Evolutionary conservation across 2,113 vertebrate genomes (phyloP).

Genomic region (Phasianus colchicus): DNA sequence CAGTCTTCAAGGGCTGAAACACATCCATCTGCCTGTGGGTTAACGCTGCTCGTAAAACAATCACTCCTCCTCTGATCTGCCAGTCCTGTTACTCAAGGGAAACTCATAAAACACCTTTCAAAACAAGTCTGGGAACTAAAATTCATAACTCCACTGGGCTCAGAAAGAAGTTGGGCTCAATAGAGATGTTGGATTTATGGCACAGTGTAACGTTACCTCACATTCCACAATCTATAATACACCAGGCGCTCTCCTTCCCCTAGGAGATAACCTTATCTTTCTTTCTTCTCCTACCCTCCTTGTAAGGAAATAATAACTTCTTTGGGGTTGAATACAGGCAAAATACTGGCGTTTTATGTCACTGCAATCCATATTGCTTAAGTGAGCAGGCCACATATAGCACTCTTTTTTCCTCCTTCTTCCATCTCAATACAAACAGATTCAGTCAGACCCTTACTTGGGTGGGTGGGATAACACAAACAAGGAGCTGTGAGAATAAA

Average conservation of each 20-base stretch:
- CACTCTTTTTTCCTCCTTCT: neutral
- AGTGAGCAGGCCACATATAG: neutral
- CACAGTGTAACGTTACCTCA: neutral
- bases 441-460: neutral
- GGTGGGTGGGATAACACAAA: neutral
- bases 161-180: neutral
- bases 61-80: neutral
- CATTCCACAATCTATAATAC: neutral
- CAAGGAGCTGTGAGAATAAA: neutral
- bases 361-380: neutral
- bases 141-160: constrained; percentile 34
- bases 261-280: neutral
- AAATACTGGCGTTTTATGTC: constrained; percentile 5
- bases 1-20: neutral
- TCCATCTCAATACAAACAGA: neutral
- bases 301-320: constrained; percentile 1
- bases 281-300: neutral
- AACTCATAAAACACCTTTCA: constrained; percentile 37
- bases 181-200: neutral
- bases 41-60: constrained; percentile 1
- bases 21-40: neutral
- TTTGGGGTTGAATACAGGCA: neutral
- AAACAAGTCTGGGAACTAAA: constrained; percentile 40
- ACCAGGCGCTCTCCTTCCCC: neutral
- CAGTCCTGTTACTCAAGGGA: neutral